These are phyloP conservation scores for Diaprepes abbreviatus DNA, from an alignment of 2,888 invertebrate species.

Conservation along the genomic window DNA sequence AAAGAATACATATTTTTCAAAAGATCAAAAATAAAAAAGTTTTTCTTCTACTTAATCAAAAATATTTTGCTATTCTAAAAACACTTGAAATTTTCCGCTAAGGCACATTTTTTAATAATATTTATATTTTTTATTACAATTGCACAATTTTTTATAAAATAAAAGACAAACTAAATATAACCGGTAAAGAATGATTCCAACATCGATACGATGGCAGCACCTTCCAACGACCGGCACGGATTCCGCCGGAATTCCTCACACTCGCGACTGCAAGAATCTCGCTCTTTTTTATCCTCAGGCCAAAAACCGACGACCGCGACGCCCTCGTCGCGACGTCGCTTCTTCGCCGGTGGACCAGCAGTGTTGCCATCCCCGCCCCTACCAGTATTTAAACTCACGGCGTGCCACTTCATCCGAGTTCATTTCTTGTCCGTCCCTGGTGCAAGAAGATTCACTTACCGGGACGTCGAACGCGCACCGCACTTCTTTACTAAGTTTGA, in stretches of 20 bases:
- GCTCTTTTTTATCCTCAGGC: conserved; percentile 48
- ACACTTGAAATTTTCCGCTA: too few species aligned
- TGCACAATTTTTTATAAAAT: too few species aligned
- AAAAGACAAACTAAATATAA: neutral
- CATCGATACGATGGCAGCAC: conserved; percentile 42
- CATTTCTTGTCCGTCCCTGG: conserved; percentile 70
- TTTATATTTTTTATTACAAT: too few species aligned
- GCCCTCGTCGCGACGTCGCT: conserved; percentile 38
- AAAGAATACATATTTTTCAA: too few species aligned
- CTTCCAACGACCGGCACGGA: conserved; percentile 32
- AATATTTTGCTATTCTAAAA: too few species aligned
- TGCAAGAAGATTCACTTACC: conserved; percentile 49
- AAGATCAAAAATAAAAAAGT: too few species aligned
- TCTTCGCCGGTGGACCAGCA: conserved; percentile 40
- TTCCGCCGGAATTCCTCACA: conserved; percentile 45
- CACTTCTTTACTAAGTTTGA: conserved; percentile 5
- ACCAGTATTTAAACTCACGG: conserved; percentile 74
- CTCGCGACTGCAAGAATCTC: conserved; percentile 35
- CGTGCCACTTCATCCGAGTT: conserved; percentile 74
- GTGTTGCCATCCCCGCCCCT: conserved; percentile 69
- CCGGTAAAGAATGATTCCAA: neutral
- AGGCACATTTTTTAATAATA: too few species aligned
- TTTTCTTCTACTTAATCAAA: too few species aligned
- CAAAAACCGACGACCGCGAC: conserved; percentile 31
- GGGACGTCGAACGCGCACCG: conserved; percentile 28